These are phyloP conservation scores for Ernsta delagoae DNA, from an alignment of 2,888 invertebrate genomes.

Conservation along the genomic window DNA sequence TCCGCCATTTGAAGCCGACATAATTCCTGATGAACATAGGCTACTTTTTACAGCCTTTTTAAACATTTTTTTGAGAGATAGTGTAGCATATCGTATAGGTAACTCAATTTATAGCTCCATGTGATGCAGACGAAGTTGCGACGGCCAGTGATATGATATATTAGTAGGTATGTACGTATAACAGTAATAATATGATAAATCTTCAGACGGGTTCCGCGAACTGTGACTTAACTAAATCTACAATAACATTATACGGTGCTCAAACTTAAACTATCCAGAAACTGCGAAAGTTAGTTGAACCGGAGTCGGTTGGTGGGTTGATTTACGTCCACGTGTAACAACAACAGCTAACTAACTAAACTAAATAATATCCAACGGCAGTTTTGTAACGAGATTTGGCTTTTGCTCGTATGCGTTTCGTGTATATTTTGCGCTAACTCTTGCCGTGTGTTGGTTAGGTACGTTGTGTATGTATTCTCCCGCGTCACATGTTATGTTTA, in stretches of 20 bases:
- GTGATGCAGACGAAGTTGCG: too few relatives aligned
- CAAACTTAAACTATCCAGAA: conserved; percentile 21
- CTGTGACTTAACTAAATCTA: conserved; percentile 3
- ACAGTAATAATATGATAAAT: not conserved
- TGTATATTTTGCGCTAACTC: conserved; percentile 5
- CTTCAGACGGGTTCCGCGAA: not conserved
- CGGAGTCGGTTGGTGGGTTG: conserved; percentile 5
- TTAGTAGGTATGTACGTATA: too few relatives aligned
- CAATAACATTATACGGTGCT: conserved; percentile 12
- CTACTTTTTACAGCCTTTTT: too few relatives aligned
- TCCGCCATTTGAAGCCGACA: too few relatives aligned
- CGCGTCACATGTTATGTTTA: conserved; percentile 6
- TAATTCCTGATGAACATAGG: too few relatives aligned
- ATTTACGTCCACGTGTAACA: conserved; percentile 29
- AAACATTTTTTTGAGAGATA: too few relatives aligned
- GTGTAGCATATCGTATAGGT: too few relatives aligned
- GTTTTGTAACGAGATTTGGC: conserved; percentile 31
- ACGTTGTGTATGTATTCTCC: too few relatives aligned
- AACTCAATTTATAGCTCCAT: too few relatives aligned
- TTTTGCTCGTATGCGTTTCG: conserved; percentile 17
- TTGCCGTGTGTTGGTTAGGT: not conserved
- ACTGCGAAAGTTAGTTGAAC: conserved; percentile 8
- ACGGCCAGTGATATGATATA: too few relatives aligned
- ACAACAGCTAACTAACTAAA: not conserved
- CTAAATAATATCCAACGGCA: conserved; percentile 28